Evolutionary conservation across 1,140 invertebrate genomes (phyloP).

Genomic region (Belonocnema kinseyi): DNA sequence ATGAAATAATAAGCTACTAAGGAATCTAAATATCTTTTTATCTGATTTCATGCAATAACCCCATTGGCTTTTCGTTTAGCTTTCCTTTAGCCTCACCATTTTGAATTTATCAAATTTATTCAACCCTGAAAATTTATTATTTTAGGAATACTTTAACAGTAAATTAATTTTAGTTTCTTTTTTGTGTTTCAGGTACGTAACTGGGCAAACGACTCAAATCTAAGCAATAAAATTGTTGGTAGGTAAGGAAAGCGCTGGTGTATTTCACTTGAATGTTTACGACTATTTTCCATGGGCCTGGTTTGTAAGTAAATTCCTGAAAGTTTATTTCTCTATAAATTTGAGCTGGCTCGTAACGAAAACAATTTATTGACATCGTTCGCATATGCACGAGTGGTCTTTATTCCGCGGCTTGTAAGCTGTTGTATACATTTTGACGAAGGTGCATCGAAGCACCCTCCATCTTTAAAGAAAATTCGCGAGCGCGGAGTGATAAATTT

Average conservation of each 20-base stretch:
- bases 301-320: conserved; percentile 11
- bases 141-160: too few relatives aligned
- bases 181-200: background rate
- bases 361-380: conserved; percentile 1
- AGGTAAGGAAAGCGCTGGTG: conserved; percentile 9
- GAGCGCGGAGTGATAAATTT: conserved; percentile 19
- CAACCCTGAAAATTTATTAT: too few relatives aligned
- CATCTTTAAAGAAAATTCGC: conserved; percentile 13
- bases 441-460: conserved; percentile 7
- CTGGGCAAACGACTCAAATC: background rate
- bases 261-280: background rate
- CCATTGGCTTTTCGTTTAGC: too few relatives aligned
- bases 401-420: background rate
- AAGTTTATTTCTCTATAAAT: conserved; percentile 25
- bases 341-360: conserved; percentile 21
- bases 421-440: conserved; percentile 14
- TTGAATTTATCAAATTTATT: too few relatives aligned
- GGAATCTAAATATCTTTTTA: too few relatives aligned
- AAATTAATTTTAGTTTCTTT: too few relatives aligned
- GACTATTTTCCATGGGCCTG: background rate
- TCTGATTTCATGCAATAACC: too few relatives aligned
- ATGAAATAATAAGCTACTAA: too few relatives aligned
- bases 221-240: background rate
- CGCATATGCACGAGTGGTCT: background rate
- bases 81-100: too few relatives aligned